These are phyloP conservation scores for Formica selysi DNA, from an alignment of 1,140 invertebrate species.

Conservation along the genomic window DNA sequence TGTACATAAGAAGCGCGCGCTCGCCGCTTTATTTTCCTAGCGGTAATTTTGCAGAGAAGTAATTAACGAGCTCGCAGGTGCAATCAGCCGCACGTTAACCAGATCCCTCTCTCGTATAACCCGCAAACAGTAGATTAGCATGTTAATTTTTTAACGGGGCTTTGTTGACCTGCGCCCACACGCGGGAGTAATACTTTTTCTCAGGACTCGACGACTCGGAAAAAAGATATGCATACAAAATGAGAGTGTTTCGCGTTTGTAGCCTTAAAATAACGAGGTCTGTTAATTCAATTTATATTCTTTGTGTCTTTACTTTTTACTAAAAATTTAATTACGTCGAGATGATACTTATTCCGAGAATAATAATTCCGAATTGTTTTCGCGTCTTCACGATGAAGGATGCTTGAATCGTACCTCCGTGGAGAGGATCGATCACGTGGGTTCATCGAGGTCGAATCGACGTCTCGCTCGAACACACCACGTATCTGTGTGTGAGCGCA, in stretches of 20 bases:
- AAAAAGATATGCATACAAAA: slow-evolving; percentile 7
- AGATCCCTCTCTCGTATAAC: not conserved
- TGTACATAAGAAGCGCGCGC: slow-evolving; percentile 21
- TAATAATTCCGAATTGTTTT: not conserved
- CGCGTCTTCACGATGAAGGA: slow-evolving; percentile 8
- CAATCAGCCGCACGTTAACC: slow-evolving; percentile 44
- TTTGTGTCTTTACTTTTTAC: not conserved
- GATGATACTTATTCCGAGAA: not conserved
- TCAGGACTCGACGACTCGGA: not conserved
- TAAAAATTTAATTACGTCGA: not conserved
- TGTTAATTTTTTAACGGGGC: slow-evolving; percentile 59
- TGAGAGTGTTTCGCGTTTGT: not conserved
- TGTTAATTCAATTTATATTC: slow-evolving; percentile 5
- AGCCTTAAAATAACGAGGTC: not conserved
- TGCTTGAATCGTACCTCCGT: not conserved
- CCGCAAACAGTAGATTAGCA: slow-evolving; percentile 35
- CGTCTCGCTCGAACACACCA: not conserved
- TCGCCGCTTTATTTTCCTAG: slow-evolving; percentile 41
- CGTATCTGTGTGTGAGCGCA: not conserved
- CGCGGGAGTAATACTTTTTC: not conserved
- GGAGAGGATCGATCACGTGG: slow-evolving; percentile 1
- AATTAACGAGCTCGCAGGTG: slow-evolving; percentile 53
- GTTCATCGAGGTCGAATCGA: slow-evolving; percentile 25
- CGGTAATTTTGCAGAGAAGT: slow-evolving; percentile 39
- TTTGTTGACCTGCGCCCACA: not conserved